Base-by-base conservation (phyloP, 2,113 vertebrate species). In the Actenoides lindsayi region DNA sequence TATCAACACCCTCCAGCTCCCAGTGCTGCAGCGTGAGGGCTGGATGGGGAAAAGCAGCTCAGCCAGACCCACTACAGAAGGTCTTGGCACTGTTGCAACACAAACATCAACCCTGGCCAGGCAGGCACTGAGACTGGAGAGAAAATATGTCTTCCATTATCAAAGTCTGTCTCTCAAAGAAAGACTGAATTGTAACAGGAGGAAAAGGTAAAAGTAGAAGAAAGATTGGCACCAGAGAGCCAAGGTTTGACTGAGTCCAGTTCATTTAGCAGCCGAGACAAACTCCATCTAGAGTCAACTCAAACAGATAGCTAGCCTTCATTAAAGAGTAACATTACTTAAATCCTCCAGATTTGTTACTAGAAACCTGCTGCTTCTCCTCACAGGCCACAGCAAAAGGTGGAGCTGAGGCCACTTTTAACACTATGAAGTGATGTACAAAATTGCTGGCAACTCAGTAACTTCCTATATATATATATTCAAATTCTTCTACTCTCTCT, bases 291-390 rank as follows among this genome's bases (percentile, higher is more conserved):
- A 14, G 13, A 59, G 2, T 6, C 14, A 64, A 7, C 33, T 16
- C 81, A 42, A 57, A 19, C 30, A n/a, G 31, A 15, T 6, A 16
- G 3, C 9, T 9, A 13, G 13, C 28, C 6, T 59, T 89, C 11
- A 13, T 70, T n/a, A 27, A 46, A 37, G 23, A 37, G 15, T 10
- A 46, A 17, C 9, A 23, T 35, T 6, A 51, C 5, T 10, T 35
- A 35, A 82, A n/a, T 20, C 11, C 17, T 48, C 13, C 13, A 56
- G 24, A 35, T 65, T 84, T 87, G 10, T 51, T 77, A 57, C 25
- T 6, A 67, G 14, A 12, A 2, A 41, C 1, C 6, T 8, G 10
- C 16, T 12, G 1, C 23, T 41, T 16, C 17, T 48, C 35, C 17
- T 80, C 6, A 42, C 13, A 70, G 27, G 4, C 15, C 54, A 44